These are phyloP conservation scores for Toxostoma redivivum DNA, from an alignment of 2,113 vertebrate species.

Conservation along the genomic window DNA sequence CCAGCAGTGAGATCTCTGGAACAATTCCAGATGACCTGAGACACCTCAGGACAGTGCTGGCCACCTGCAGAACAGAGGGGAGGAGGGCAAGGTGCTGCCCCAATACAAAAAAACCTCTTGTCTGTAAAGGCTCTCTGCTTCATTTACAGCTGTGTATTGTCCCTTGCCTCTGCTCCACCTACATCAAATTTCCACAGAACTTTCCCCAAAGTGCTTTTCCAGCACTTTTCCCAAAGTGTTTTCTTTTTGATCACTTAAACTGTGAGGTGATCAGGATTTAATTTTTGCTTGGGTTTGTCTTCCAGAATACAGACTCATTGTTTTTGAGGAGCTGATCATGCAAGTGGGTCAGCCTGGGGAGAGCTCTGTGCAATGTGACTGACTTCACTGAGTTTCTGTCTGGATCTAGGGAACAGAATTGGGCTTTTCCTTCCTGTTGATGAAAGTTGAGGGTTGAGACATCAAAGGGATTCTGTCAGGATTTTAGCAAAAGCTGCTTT, in stretches of 20 bases:
- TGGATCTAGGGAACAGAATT: neutral
- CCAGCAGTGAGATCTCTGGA: neutral
- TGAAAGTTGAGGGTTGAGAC: neutral
- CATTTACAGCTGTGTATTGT: neutral
- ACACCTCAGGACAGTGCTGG: neutral
- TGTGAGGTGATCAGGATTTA: neutral
- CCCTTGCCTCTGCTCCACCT: neutral
- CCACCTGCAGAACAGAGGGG: neutral
- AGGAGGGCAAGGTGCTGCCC: neutral
- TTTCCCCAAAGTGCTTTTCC: neutral
- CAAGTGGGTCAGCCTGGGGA: neutral
- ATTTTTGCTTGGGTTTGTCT: neutral
- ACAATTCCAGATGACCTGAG: neutral
- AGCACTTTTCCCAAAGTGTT: neutral
- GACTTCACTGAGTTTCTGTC: neutral
- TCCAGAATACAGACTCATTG: neutral
- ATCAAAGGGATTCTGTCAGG: neutral
- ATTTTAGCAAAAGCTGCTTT: neutral
- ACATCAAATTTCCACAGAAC: neutral
- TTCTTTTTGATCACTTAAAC: neutral
- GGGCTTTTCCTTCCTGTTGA: neutral
- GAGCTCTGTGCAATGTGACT: neutral
- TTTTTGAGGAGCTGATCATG: neutral
- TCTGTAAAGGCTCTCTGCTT: neutral
- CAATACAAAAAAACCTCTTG: fast-evolving